These are phyloP conservation scores for Proterorhinus semilunaris DNA, from an alignment of 2,113 vertebrate genomes.

Conservation along the genomic window DNA sequence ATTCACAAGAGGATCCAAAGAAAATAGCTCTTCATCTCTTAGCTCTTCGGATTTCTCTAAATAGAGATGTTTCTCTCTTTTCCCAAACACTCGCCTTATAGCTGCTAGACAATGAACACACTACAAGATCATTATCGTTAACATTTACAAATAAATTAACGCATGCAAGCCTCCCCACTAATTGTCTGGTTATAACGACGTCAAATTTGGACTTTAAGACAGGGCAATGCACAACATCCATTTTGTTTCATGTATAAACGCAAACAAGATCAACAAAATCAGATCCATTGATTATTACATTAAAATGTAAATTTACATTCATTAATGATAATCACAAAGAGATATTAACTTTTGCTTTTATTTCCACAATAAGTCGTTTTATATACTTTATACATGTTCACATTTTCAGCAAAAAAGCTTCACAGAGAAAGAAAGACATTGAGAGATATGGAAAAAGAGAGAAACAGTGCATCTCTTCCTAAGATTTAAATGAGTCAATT, in stretches of 20 bases:
- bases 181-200: constrained; percentile 5
- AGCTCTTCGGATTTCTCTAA: constrained; percentile 23
- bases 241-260: constrained; percentile 24
- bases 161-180: constrained; percentile 35
- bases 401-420: constrained; percentile 57
- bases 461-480: constrained; percentile 64
- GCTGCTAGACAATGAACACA: constrained; percentile 28
- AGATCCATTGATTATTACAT: constrained; percentile 38
- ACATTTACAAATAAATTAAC: constrained; percentile 47
- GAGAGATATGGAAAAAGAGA: constrained; percentile 80
- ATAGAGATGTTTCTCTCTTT: constrained; percentile 76
- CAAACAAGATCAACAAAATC: constrained; percentile 13
- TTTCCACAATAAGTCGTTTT: constrained; percentile 18
- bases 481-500: constrained; percentile 43
- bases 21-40: constrained; percentile 63
- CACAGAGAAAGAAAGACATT: constrained; percentile 82
- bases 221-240: constrained; percentile 15
- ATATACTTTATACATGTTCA: constrained; percentile 56
- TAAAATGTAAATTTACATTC: constrained; percentile 43
- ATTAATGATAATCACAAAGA: constrained; percentile 37
- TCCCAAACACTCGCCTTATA: constrained; percentile 64
- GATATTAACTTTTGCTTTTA: neutral
- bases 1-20: constrained; percentile 48
- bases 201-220: constrained; percentile 24
- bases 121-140: constrained; percentile 17